phyloP scores from a whole-genome alignment of 2,797 vertebrate genomes.

The Smutsia temminckii region DNA sequence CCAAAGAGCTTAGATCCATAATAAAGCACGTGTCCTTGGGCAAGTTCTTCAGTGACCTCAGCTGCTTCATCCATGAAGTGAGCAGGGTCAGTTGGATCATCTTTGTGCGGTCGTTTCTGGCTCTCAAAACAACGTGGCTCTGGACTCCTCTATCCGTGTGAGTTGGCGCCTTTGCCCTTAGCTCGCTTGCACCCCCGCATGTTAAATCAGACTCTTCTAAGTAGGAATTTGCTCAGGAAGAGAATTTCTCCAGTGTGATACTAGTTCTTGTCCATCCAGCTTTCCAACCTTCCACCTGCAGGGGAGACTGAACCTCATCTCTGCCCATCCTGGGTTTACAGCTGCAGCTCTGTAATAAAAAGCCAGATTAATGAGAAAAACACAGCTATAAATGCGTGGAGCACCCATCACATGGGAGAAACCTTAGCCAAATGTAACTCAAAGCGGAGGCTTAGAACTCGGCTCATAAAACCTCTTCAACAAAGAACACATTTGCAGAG shows the following conservation, averaged over 20 bases:
- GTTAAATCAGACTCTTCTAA: not conserved
- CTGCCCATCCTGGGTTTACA: not conserved
- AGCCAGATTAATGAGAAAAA: not conserved
- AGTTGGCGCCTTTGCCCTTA: rapidly evolving
- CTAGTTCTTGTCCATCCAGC: not conserved
- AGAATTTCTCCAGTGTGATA: not conserved
- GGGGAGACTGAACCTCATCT: not conserved
- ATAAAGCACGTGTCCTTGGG: rapidly evolving
- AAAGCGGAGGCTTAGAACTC: rapidly evolving
- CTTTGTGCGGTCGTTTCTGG: not conserved
- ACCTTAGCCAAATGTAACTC: rapidly evolving
- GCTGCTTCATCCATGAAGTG: not conserved
- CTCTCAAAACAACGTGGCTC: not conserved
- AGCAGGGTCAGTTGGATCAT: rapidly evolving
- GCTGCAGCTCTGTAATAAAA: not conserved
- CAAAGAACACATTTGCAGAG: not conserved
- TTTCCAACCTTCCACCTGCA: not conserved
- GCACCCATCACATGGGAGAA: not conserved
- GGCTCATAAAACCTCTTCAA: not conserved
- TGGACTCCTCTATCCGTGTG: rapidly evolving
- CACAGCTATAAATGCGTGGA: not conserved
- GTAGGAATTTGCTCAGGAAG: not conserved
- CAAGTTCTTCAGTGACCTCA: too few relatives aligned
- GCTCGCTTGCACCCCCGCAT: not conserved
- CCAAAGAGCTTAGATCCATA: not conserved